phyloP scores from a whole-genome alignment of 2,888 invertebrate genomes.

The Scrobipalpa costella region DNA sequence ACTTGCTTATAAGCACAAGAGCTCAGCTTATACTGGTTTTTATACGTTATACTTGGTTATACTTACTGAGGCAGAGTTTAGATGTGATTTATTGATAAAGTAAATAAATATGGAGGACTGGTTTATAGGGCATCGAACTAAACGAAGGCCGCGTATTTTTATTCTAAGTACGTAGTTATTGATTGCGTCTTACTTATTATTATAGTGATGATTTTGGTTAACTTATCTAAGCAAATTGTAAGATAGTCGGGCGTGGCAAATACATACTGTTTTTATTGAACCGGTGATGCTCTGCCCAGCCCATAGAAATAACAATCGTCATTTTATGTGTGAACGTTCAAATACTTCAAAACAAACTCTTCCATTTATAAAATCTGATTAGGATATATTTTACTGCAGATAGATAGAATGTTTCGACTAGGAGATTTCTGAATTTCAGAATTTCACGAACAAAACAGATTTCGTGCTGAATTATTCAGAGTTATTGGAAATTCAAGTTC shows the following conservation, averaged over 20 bases:
- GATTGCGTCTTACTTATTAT: no score
- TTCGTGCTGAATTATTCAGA: slow-evolving; percentile 7
- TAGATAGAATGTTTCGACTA: slow-evolving; percentile 12
- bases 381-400: no score
- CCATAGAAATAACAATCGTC: no score
- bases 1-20: background rate
- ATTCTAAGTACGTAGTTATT: no score
- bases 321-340: no score
- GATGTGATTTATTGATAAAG: background rate
- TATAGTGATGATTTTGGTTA: no score
- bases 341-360: no score
- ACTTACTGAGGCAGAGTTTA: background rate
- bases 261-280: no score
- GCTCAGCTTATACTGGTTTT: background rate
- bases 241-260: no score
- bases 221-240: no score
- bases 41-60: background rate
- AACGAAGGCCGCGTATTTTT: background rate
- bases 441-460: slow-evolving; percentile 7
- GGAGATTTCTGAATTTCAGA: slow-evolving; percentile 5
- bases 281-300: no score
- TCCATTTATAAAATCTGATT: no score
- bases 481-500: slow-evolving; percentile 1
- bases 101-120: background rate
- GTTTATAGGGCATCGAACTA: background rate